These are phyloP conservation scores for Rhynchomys soricoides DNA, from an alignment of 2,113 vertebrate genomes.

Conservation along the genomic window DNA sequence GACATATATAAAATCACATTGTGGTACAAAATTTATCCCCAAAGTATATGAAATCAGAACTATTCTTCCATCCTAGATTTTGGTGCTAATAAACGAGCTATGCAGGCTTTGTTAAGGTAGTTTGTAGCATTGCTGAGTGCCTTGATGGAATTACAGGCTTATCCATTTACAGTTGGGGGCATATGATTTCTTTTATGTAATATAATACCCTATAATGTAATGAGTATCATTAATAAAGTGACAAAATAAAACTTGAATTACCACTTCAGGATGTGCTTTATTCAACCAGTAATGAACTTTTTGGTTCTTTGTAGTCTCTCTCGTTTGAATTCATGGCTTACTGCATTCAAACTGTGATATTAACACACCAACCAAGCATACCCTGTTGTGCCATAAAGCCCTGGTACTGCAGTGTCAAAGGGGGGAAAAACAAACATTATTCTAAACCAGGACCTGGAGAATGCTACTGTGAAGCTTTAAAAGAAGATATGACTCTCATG, in stretches of 20 bases:
- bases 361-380: slow-evolving; percentile 83
- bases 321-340: slow-evolving; percentile 84
- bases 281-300: slow-evolving; percentile 82
- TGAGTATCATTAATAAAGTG: slow-evolving; percentile 82
- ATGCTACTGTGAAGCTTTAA: slow-evolving; percentile 77
- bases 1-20: slow-evolving; percentile 64
- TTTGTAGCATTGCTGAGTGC: slow-evolving; percentile 57
- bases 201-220: slow-evolving; percentile 67
- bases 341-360: slow-evolving; percentile 84
- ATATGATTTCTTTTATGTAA: slow-evolving; percentile 69
- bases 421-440: slow-evolving; percentile 82
- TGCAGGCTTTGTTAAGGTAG: slow-evolving; percentile 53
- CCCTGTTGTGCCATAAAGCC: slow-evolving; percentile 85
- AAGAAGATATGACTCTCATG: slow-evolving; percentile 67
- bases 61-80: slow-evolving; percentile 45
- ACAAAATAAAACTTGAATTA: slow-evolving; percentile 85
- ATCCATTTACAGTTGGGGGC: slow-evolving; percentile 59
- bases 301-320: slow-evolving; percentile 82
- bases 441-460: slow-evolving; percentile 77
- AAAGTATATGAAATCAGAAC: slow-evolving; percentile 55
- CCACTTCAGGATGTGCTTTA: slow-evolving; percentile 81
- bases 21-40: slow-evolving; percentile 39
- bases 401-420: slow-evolving; percentile 73
- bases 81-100: slow-evolving; percentile 61
- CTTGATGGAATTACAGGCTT: slow-evolving; percentile 66